phyloP scores from a whole-genome alignment of 2,888 invertebrate species.

The Falcaria lacertinaria region DNA sequence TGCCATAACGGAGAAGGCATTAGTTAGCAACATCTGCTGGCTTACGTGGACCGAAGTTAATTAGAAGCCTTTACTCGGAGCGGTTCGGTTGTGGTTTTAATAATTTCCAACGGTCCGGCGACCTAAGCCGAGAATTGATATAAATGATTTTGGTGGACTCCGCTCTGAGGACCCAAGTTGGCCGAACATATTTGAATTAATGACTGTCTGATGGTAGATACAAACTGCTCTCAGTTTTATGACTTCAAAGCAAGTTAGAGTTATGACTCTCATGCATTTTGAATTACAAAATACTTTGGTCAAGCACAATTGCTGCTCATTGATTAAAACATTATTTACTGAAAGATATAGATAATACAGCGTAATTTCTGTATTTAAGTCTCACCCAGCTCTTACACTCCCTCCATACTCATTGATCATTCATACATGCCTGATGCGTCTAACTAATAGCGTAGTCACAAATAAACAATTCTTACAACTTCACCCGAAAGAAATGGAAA shows the following conservation, averaged over 20 bases:
- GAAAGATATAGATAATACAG: too few relatives aligned
- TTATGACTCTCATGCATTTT: background rate
- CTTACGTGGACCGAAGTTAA: conserved; percentile 55
- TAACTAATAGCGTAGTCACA: too few relatives aligned
- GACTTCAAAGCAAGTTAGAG: conserved; percentile 2
- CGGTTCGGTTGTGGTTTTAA: conserved; percentile 63
- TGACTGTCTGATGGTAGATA: conserved; percentile 25
- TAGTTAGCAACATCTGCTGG: conserved; percentile 52
- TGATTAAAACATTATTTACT: too few relatives aligned
- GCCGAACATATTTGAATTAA: conserved; percentile 25
- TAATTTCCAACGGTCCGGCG: conserved; percentile 52
- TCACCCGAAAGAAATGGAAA: background rate
- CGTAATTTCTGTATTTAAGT: too few relatives aligned
- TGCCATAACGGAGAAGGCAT: conserved; percentile 39
- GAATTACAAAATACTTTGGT: background rate
- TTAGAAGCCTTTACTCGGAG: conserved; percentile 52
- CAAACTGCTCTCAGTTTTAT: conserved; percentile 22
- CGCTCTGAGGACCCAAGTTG: conserved; percentile 32
- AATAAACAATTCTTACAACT: too few relatives aligned
- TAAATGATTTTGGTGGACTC: conserved; percentile 49
- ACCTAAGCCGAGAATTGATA: conserved; percentile 53
- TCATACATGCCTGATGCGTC: too few relatives aligned
- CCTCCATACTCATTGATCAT: too few relatives aligned
- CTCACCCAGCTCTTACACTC: too few relatives aligned
- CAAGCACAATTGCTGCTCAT: too few relatives aligned